Evolutionary conservation across 1,140 invertebrate genomes (phyloP).

Genomic region (Ephestia elutella): DNA sequence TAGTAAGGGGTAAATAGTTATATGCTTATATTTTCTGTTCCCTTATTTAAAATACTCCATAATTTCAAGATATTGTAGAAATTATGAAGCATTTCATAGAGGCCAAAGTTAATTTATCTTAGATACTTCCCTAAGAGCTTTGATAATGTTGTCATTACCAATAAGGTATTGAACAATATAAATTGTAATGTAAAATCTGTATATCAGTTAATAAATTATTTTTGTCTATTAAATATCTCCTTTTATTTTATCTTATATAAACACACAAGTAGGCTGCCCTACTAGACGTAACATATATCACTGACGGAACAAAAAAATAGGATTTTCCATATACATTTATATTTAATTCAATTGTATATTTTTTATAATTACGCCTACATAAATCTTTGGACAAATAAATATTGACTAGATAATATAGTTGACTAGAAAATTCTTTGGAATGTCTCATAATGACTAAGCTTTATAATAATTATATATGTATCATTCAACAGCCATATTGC

Average conservation of each 20-base stretch:
- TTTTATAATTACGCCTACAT: background rate
- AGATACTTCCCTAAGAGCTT: background rate
- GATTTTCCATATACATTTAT: background rate
- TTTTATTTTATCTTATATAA: too few species aligned
- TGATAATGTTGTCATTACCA: too few species aligned
- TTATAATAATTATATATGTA: background rate
- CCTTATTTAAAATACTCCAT: too few species aligned
- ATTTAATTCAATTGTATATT: background rate
- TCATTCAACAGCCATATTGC: background rate
- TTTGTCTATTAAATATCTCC: background rate
- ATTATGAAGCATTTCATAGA: slow-evolving; percentile 14
- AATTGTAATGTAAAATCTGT: too few species aligned
- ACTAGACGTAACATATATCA: too few species aligned
- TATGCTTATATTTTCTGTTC: too few species aligned
- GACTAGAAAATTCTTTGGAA: slow-evolving; percentile 24
- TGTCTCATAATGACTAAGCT: slow-evolving; percentile 5
- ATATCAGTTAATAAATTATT: too few species aligned
- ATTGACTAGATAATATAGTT: slow-evolving; percentile 11
- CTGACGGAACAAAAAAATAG: too few species aligned
- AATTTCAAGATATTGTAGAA: slow-evolving; percentile 15
- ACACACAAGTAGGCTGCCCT: too few species aligned
- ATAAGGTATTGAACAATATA: background rate
- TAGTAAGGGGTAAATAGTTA: too few species aligned
- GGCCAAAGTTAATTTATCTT: background rate
- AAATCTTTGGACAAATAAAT: background rate